These are phyloP conservation scores for Desmophyllum pertusum DNA, from an alignment of 92 coral and sea anemone genomes.

Conservation along the genomic window DNA sequence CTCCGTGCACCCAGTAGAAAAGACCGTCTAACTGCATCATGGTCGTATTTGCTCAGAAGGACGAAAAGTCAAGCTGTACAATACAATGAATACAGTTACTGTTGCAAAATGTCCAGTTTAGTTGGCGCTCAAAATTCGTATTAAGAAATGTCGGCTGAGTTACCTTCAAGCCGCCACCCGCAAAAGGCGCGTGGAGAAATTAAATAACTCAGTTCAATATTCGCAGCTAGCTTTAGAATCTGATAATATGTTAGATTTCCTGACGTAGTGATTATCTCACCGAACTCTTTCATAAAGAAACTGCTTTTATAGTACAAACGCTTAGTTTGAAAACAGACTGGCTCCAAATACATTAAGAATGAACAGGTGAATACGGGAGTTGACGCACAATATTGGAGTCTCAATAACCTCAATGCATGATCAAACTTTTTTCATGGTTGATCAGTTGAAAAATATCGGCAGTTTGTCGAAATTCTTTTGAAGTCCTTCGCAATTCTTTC, in stretches of 20 bases:
- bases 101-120: neutral
- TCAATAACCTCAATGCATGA: neutral
- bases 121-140: neutral
- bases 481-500: neutral
- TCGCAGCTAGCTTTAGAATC: too few species aligned
- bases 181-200: conserved; percentile 6
- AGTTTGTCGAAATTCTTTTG: neutral
- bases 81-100: neutral
- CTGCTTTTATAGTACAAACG: too few species aligned
- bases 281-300: too few species aligned
- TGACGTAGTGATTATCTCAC: too few species aligned
- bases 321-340: too few species aligned
- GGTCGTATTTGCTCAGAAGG: neutral
- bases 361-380: neutral
- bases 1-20: neutral
- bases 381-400: neutral
- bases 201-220: neutral
- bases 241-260: too few species aligned
- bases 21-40: neutral
- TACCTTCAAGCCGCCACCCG: conserved; percentile 9
- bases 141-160: too few species aligned
- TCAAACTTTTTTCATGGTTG: neutral
- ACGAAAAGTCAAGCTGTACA: neutral
- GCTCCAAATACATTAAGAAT: neutral
- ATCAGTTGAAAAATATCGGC: neutral